Evolutionary conservation across 2,113 vertebrate species (phyloP).

Genomic region (Andinoacara biseriatus): DNA sequence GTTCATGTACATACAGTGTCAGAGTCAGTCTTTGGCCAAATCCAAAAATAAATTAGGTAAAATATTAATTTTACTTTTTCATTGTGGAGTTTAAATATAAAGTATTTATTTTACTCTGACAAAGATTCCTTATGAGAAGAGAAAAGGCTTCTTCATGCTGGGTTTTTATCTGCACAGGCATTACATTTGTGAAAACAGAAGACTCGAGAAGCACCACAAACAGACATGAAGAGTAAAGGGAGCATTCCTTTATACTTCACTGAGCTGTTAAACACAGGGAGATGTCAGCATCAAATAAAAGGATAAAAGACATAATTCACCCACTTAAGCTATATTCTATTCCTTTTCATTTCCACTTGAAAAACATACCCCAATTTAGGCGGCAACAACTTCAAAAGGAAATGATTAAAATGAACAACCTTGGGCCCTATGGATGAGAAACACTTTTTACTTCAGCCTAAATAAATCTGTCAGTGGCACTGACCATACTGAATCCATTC

Average conservation of each 20-base stretch:
- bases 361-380: neutral
- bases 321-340: neutral
- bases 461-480: neutral
- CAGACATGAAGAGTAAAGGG: too few species aligned
- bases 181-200: neutral
- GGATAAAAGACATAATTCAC: neutral
- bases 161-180: neutral
- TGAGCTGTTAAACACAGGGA: too few species aligned
- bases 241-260: too few species aligned
- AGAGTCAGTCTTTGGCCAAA: too few species aligned
- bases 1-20: too few species aligned
- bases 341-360: neutral
- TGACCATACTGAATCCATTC: neutral
- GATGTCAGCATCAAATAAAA: neutral
- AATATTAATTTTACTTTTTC: too few species aligned
- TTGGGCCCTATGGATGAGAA: neutral
- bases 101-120: neutral
- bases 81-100: neutral
- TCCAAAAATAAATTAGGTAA: too few species aligned
- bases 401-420: neutral
- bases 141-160: neutral
- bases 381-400: neutral
- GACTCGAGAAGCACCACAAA: too few species aligned
- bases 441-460: neutral
- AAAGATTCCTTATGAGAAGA: neutral